Conservation (phyloP, 2,113 vertebrate species). For the Chionis minor region DNA sequence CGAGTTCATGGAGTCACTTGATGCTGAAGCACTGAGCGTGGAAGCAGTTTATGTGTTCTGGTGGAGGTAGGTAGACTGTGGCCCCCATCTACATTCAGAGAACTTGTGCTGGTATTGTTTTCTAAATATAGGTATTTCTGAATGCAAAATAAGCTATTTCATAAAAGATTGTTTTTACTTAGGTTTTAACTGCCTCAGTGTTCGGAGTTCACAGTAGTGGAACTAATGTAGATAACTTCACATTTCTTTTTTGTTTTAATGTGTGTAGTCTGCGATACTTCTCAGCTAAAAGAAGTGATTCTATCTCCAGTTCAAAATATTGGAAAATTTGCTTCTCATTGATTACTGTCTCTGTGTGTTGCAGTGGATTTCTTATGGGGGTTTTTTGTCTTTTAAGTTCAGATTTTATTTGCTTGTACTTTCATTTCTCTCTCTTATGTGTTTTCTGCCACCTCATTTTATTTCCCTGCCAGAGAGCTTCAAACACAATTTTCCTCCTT, state of each 20-base stretch:
- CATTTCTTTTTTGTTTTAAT: not conserved
- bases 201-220: not conserved
- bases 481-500: not conserved
- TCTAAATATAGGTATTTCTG: not conserved
- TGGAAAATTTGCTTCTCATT: not conserved
- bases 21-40: rapidly evolving
- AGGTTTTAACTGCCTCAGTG: not conserved
- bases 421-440: not conserved
- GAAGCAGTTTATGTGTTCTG: not conserved
- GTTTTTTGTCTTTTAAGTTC: not conserved
- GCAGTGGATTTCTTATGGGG: not conserved
- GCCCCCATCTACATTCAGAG: not conserved
- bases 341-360: not conserved
- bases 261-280: not conserved
- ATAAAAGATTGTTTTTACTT: not conserved
- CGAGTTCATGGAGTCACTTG: rapidly evolving
- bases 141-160: not conserved
- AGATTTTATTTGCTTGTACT: not conserved
- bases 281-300: not conserved
- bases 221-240: not conserved
- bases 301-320: not conserved
- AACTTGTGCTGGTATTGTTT: not conserved
- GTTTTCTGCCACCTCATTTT: not conserved
- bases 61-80: not conserved
- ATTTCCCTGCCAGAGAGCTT: not conserved